Evolutionary conservation across 2,113 vertebrate genomes (phyloP).

Genomic region (Himantopus leucocephalus): DNA sequence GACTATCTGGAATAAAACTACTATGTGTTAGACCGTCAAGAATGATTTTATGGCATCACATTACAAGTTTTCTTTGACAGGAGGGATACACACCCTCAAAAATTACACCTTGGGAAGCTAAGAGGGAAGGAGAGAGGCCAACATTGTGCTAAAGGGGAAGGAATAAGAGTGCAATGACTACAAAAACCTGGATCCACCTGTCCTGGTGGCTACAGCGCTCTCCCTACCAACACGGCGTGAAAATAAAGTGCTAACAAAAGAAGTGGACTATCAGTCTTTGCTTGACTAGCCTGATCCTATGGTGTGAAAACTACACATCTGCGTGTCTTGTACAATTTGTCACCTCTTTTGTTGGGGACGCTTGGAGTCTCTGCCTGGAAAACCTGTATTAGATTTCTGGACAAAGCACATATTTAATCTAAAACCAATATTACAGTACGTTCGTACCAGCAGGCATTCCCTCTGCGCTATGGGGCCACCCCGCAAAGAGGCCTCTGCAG

Average conservation of each 20-base stretch:
- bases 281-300: neutral
- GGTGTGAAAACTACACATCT: neutral
- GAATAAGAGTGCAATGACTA: too few relatives aligned
- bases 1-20: neutral
- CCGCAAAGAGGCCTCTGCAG: neutral
- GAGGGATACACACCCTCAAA: neutral
- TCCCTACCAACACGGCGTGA: neutral
- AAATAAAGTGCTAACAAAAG: neutral
- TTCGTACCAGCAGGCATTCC: neutral
- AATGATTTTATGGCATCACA: neutral
- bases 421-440: neutral
- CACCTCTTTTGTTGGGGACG: neutral
- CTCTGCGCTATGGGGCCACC: neutral
- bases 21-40: neutral
- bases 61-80: neutral
- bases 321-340: rapidly evolving
- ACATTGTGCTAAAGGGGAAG: neutral
- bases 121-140: neutral
- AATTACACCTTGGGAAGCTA: neutral
- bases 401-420: neutral
- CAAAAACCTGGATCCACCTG: neutral
- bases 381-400: neutral
- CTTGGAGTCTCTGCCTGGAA: neutral
- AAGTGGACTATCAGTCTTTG: neutral
- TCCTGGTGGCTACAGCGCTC: neutral